Percentiles rank a stretch among this genome's conserved stretches.
These are phyloP conservation scores for Ceratosolen solmsi DNA, from an alignment of 1,140 invertebrate species.

Conservation along the genomic window DNA sequence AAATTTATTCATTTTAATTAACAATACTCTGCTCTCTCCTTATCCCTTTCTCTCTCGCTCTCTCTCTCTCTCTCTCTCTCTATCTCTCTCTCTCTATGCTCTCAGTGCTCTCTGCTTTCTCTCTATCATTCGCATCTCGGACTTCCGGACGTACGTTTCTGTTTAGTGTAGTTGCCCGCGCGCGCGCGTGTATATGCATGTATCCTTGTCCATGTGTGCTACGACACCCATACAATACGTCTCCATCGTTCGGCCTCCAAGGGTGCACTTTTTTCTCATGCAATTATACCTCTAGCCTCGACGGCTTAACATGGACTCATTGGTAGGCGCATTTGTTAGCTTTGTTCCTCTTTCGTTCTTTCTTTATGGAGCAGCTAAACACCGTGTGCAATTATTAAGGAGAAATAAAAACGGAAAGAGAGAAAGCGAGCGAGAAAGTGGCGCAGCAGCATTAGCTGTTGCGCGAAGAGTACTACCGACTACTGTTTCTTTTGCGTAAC, in stretches of 20 bases:
- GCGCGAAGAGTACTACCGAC: too few relatives aligned
- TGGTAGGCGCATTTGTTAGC: not conserved
- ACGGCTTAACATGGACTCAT: not conserved
- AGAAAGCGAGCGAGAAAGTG: conserved; percentile 33
- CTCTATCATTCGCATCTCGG: too few relatives aligned
- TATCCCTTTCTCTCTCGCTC: not conserved
- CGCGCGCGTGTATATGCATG: not conserved
- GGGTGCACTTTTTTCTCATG: conserved; percentile 10
- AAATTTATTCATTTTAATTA: not conserved
- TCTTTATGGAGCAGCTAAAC: not conserved
- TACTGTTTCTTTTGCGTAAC: conserved; percentile 5
- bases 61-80: not conserved
- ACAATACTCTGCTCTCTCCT: not conserved
- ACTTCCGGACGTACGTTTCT: not conserved
- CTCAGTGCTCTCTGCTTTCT: not conserved
- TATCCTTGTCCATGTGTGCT: not conserved
- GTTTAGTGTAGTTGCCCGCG: not conserved
- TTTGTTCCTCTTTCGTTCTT: not conserved
- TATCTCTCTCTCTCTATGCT: not conserved
- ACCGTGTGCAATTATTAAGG: not conserved
- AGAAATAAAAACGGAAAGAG: not conserved
- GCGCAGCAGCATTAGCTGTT: not conserved
- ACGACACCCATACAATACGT: not conserved
- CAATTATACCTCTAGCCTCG: not conserved
- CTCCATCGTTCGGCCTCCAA: not conserved